Evolutionary conservation across 1,140 invertebrate genomes (phyloP).

Genomic region (Dendrolimus punctatus): DNA sequence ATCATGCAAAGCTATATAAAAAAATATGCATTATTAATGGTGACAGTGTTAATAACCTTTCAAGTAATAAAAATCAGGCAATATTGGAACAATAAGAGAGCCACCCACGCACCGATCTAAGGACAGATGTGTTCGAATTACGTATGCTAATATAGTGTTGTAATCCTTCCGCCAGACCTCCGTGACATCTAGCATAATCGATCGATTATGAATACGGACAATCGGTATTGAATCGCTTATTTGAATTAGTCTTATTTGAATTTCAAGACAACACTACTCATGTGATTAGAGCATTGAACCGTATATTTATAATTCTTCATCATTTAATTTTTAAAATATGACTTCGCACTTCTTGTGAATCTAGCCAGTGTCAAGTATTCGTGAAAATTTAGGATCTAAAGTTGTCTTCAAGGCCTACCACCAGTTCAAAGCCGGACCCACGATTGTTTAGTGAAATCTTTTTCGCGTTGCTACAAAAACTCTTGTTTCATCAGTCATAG

Average conservation of each 20-base stretch:
- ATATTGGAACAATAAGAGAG: conserved; percentile 19
- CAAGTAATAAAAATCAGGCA: no score
- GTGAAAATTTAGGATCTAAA: neutral
- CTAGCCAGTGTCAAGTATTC: conserved; percentile 9
- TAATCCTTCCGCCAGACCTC: conserved; percentile 18
- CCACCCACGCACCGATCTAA: conserved; percentile 23
- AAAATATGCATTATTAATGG: no score
- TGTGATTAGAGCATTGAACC: neutral
- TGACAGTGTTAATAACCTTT: no score
- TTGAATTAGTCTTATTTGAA: conserved; percentile 16
- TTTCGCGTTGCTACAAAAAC: no score
- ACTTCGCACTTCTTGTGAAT: conserved; percentile 14
- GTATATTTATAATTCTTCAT: no score
- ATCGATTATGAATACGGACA: conserved; percentile 33
- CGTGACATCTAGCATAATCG: conserved; percentile 27
- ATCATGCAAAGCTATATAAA: no score
- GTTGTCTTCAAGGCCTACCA: no score
- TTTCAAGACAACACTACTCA: conserved; percentile 8
- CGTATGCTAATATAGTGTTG: conserved; percentile 26
- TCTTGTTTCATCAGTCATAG: no score
- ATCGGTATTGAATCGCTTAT: conserved; percentile 21
- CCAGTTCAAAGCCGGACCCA: no score
- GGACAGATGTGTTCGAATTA: conserved; percentile 20
- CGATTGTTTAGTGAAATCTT: no score
- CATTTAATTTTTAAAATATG: conserved; percentile 13